Conservation (phyloP, 2,797 vertebrate genomes). For the Epinephelus malabaricus region DNA sequence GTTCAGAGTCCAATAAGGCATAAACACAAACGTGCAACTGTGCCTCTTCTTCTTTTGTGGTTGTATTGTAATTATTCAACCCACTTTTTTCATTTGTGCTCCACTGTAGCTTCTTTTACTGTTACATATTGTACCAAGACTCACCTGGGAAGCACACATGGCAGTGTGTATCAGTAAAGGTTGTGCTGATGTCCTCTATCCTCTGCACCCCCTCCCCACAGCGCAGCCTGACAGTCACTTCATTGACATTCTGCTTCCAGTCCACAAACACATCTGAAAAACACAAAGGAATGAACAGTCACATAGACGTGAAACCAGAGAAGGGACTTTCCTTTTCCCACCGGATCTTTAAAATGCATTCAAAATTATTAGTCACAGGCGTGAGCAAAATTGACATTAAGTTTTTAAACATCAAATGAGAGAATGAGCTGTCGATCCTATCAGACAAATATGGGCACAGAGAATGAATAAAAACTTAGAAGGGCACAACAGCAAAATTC, state of each 20-base stretch:
- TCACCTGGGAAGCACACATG: conserved; percentile 84
- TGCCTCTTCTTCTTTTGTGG: neutral
- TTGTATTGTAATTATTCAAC: too few species aligned
- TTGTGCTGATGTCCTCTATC: conserved; percentile 89
- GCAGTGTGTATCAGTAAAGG: conserved; percentile 93
- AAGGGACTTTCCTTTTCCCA: neutral
- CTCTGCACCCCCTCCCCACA: conserved; percentile 87
- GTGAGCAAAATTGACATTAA: neutral
- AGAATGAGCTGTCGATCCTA: neutral
- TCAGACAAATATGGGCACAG: neutral
- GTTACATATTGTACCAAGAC: neutral
- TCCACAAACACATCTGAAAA: conserved; percentile 92
- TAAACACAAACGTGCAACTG: neutral
- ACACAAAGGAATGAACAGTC: neutral
- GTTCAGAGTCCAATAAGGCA: neutral
- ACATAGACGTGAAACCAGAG: neutral
- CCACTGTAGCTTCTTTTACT: neutral
- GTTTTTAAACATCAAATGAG: neutral
- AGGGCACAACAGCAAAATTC: neutral
- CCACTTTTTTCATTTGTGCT: too few species aligned
- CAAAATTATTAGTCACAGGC: neutral
- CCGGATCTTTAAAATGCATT: neutral
- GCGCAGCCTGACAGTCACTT: conserved; percentile 93
- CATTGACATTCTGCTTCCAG: conserved; percentile 96
- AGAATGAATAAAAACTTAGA: neutral